Base-by-base conservation (phyloP, 2,797 vertebrate genomes). In the Sebastes steindachneri region DNA sequence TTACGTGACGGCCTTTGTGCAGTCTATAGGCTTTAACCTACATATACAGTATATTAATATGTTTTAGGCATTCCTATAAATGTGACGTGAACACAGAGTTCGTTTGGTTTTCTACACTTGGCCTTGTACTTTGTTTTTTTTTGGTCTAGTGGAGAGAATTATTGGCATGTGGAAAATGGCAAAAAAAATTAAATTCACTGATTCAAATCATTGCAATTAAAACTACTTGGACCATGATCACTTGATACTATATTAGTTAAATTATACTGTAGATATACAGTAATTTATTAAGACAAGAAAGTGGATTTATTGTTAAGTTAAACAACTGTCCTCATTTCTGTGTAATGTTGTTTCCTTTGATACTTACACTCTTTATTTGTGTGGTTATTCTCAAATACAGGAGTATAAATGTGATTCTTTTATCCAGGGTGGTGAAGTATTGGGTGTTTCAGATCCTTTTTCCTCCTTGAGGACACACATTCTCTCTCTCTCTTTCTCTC, bases 81-180 rank as follows among this genome's bases (percentile, higher is more conserved):
- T 35, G 31, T 33, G 29, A 60, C 1, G 8, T 31, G 28, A 25
- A 57, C 28, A 31, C 58, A 60, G 14, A 31, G 17, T 29, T 59
- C 2, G 8, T 1, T 60, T 31, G 12, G 37, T 14, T 41, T 41
- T 41, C 37, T 41, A 41, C 14, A 41, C 37, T 41, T 41, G 37
- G 37, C 37, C 14, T 41, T 41, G 37, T 41, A 41, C 37, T 6
- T 41, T 41, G 37, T 41, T 41, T 41, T 15, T 41, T 41, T 19
- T 60, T 10, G 2, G 55, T 57, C 41, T 17, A 7, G 0, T 7
- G 55, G 55, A 26, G 21, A 54, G 12, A 57, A 58, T 28, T 58
- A 58, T 28, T 58, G 7, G 55, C 45, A 0, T 28, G 25, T 58
- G 0, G 21, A 63, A 23, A 60, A 62, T n/a, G 15, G 19, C 29